These are phyloP conservation scores for Bufo gargarizans DNA, from an alignment of 2,113 vertebrate species.

Conservation along the genomic window DNA sequence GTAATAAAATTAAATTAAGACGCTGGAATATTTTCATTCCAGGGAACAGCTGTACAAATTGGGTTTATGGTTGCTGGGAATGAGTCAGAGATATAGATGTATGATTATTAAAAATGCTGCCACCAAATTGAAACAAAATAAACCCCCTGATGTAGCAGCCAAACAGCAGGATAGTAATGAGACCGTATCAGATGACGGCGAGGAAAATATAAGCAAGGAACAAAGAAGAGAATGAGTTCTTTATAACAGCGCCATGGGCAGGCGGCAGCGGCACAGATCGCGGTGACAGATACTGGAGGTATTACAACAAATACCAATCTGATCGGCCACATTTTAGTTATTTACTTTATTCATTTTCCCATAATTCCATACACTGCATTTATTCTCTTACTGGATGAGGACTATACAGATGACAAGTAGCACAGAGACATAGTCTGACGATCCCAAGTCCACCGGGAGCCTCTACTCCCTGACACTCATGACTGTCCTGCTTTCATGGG, in stretches of 20 bases:
- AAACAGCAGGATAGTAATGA: neutral
- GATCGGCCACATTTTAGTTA: no score
- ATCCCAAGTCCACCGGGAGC: no score
- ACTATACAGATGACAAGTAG: no score
- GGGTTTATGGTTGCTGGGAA: neutral
- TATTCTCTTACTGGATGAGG: no score
- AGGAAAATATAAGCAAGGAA: neutral
- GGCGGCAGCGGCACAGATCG: neutral
- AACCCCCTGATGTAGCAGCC: neutral
- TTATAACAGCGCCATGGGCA: neutral
- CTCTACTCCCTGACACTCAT: no score
- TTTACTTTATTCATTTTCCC: no score
- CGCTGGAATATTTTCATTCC: conserved; percentile 3
- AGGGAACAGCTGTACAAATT: conserved; percentile 7
- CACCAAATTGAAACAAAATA: conserved; percentile 17
- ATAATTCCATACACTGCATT: no score
- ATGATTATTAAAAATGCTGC: conserved; percentile 22
- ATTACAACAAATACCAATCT: no score
- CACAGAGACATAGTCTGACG: no score
- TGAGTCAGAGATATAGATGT: neutral
- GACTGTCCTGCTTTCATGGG: no score
- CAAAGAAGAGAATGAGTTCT: neutral
- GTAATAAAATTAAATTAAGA: conserved; percentile 9
- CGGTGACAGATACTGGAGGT: no score
- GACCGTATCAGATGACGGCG: neutral